Percentiles rank a stretch among this genome's conserved stretches.
phyloP scores from a whole-genome alignment of 2,888 invertebrate species.

The Podotricha telesiphe region DNA sequence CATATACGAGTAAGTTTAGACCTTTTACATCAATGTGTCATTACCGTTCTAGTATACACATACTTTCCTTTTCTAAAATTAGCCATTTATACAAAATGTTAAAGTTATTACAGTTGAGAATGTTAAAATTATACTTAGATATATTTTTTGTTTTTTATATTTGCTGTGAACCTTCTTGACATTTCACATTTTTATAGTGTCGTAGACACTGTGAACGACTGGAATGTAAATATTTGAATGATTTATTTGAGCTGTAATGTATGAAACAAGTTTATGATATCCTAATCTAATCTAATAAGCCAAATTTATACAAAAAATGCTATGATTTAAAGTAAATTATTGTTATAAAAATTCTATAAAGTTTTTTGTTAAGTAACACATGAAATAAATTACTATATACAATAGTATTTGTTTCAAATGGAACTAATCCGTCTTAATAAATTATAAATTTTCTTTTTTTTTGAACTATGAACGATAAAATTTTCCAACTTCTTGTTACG shows the following conservation, averaged over 20 bases:
- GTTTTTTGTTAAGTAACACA: background rate
- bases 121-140: no score
- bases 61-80: no score
- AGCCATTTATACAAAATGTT: no score
- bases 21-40: no score
- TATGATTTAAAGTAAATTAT: background rate
- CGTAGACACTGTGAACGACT: conserved; percentile 21
- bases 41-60: no score
- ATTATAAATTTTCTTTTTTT: no score
- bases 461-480: no score
- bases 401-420: no score
- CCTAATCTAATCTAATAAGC: conserved; percentile 13
- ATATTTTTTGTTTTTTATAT: background rate
- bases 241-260: conserved; percentile 31
- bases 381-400: background rate
- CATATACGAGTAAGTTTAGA: no score
- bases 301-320: background rate
- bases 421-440: no score
- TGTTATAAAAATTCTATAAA: background rate
- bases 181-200: conserved; percentile 35
- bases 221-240: conserved; percentile 32
- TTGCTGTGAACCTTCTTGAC: conserved; percentile 11
- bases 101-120: no score
- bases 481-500: no score
- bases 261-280: conserved; percentile 12